Evolutionary conservation across 2,113 vertebrate genomes (phyloP), one percentile per base, ranked within the genome.

Genomic region (Piaya cayana): DNA sequence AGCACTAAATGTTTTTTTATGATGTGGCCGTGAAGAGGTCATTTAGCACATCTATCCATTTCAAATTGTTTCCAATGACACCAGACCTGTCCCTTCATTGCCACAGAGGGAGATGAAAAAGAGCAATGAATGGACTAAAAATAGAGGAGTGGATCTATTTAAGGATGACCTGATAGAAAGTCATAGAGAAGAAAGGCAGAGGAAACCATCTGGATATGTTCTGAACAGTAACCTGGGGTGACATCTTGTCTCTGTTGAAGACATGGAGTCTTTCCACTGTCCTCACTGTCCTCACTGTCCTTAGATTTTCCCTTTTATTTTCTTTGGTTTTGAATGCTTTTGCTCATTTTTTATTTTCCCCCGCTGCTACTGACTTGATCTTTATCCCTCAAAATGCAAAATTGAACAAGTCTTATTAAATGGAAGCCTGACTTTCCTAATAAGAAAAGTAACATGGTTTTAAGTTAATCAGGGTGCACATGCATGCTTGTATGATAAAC

Each of bases 51-150:
- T 95, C 75, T 94, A 88, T 95, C 88, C n/a, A 67, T 94, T 95
- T 94, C 71, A 88, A 86, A 96, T 88, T 91, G 68, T 56, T 96
- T 91, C 76, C 69, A 74, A 82, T 95, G 92, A 86, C 92, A 94
- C 80, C 64, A 94, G 90, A 92, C 88, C 85, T 93, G 60, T 92
- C 90, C 82, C 43, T 94, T 90, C 5, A 0, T 81, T 82, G 82
- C 64, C 93, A 95, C 85, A 60, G 76, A 86, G 85, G 64, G 92
- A 91, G 82, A 92, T 60, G 85, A 93, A 95, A 60, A 88, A 49
- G 47, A 94, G 92, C 96, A 96, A 96, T 95, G 92, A 96, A 95
- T 67, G 76, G 92, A 86, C 92, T 94, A 93, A 97, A 96, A 97
- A 97, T 96, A 96, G 94, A 91, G 39, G 30, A 92, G 8, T 88